Evolutionary conservation across 2,113 vertebrate species (phyloP).

Genomic region (Eretmochelys imbricata): DNA sequence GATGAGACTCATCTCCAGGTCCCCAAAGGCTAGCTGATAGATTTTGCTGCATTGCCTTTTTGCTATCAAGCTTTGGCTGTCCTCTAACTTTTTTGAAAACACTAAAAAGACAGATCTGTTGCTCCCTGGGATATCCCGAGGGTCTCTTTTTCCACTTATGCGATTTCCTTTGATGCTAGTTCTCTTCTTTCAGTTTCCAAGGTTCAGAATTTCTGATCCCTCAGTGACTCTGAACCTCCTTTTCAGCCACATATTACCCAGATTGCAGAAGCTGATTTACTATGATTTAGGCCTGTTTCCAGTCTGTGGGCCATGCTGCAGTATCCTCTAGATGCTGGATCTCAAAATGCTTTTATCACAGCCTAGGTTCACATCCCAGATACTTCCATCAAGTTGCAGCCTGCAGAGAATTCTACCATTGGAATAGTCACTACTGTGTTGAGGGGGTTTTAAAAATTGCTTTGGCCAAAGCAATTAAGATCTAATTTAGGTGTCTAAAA

Average conservation of each 20-base stretch:
- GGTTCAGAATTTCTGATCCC: constrained; percentile 59
- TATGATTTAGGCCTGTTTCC: not conserved
- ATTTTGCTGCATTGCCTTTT: constrained; percentile 68
- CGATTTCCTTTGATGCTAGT: constrained; percentile 72
- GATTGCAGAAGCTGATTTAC: not conserved
- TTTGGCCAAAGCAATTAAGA: not conserved
- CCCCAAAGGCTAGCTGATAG: constrained; percentile 57
- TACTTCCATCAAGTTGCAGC: not conserved
- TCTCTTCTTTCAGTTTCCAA: constrained; percentile 59
- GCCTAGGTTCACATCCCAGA: not conserved
- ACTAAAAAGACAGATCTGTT: constrained; percentile 59
- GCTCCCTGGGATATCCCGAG: constrained; percentile 58
- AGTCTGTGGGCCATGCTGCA: not conserved
- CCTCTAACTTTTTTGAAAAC: constrained; percentile 66
- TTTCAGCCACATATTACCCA: not conserved
- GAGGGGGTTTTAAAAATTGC: not conserved
- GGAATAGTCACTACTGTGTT: accelerated
- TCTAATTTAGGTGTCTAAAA: not conserved
- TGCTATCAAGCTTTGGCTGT: constrained; percentile 65
- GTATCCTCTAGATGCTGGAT: not conserved
- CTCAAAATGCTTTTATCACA: not conserved
- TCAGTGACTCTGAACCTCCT: constrained; percentile 43
- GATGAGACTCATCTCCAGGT: constrained; percentile 30
- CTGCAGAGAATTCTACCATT: not conserved
- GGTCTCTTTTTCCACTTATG: constrained; percentile 74